Evolutionary conservation across 2,113 vertebrate genomes (phyloP).

Genomic region (Panthera leo): DNA sequence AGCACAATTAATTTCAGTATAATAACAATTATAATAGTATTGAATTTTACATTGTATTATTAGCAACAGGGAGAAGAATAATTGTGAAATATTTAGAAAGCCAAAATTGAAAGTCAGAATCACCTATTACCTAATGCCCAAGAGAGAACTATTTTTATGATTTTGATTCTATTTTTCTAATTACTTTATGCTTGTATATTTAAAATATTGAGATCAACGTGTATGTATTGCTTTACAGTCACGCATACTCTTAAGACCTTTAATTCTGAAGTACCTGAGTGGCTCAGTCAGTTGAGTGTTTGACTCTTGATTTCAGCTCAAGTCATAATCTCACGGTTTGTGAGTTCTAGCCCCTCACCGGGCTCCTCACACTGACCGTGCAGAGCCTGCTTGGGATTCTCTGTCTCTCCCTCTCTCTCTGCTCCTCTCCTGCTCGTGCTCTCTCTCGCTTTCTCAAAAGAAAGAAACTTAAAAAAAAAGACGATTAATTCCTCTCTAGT

Average conservation of each 20-base stretch:
- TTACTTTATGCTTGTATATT: conserved; percentile 19
- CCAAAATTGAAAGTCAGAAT: background rate
- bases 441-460: too few species aligned
- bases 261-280: background rate
- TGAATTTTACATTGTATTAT: background rate
- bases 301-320: too few species aligned
- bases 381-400: too few species aligned
- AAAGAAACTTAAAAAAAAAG: background rate
- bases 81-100: background rate
- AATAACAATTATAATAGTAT: background rate
- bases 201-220: background rate
- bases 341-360: too few species aligned
- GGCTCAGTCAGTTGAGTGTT: too few species aligned
- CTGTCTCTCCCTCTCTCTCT: too few species aligned
- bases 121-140: background rate
- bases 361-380: too few species aligned
- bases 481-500: background rate
- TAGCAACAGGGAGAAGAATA: background rate
- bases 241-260: background rate
- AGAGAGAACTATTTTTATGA: background rate
- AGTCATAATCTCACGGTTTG: too few species aligned
- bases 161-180: conserved; percentile 18
- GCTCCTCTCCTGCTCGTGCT: too few species aligned
- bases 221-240: background rate
- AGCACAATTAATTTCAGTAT: background rate